Evolutionary conservation across 2,113 vertebrate genomes (phyloP), one percentile per base, ranked within the genome.

Genomic region (Perccottus glenii): DNA sequence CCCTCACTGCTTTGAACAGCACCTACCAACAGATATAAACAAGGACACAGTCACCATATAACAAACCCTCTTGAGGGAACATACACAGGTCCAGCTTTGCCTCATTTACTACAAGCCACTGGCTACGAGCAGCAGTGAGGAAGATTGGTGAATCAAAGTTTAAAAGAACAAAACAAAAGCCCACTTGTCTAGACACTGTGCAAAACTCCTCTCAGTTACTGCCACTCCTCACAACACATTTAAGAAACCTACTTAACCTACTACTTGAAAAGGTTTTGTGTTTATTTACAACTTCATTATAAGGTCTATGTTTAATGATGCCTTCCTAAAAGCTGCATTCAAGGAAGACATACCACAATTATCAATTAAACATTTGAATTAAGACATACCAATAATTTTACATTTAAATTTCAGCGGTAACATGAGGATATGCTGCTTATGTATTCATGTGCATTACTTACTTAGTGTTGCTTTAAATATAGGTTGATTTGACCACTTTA

Each of bases 21-120:
- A 51, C 68, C 61, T 57, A n/a, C n/a, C n/a, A n/a, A n/a, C 5
- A 46, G 64, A 58, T 75, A 49, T 43, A 44, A 62, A 67, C 66
- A 78, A 64, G 49, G 59, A 70, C 19, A 78, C 44, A 57, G 67
- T 61, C 75, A 69, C 38, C 43, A 15, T 36, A 45, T 67, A 63
- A 70, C 59, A 67, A 58, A 36, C 47, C 40, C 45, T 77, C 10
- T 16, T 67, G 75, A 69, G 75, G 78, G 57, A 69, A 83, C 70
- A 77, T 73, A 75, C 64, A 60, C 69, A 66, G 16, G 58, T 70
- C 61, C 71, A 65, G 51, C 58, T 83, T 73, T 60, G 19, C 42
- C 66, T 70, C 48, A 83, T 70, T 50, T 73, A 70, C 75, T 50
- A 64, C 73, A 67, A 73, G 71, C 70, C 61, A 82, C 84, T 81